Evolutionary conservation across 92 coral and sea anemone species (phyloP).

Genomic region (Parazoanthus swiftii): DNA sequence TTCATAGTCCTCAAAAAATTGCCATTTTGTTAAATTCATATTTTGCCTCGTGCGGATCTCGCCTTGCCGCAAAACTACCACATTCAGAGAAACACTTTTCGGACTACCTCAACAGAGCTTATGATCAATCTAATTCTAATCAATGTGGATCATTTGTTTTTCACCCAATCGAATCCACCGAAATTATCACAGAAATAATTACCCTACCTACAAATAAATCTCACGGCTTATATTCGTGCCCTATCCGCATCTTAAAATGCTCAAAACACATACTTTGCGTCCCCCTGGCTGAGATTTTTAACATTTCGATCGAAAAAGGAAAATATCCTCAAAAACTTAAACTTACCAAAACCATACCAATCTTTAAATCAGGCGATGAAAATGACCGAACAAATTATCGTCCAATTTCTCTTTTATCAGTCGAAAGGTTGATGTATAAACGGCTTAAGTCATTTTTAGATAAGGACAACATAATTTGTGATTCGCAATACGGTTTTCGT

Average conservation of each 20-base stretch:
- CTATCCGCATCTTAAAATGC: neutral
- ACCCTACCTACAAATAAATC: neutral
- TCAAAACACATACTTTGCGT: neutral
- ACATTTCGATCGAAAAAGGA: constrained; percentile 7
- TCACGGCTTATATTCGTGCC: neutral
- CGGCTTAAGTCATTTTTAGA: too few relatives aligned
- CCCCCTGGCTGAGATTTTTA: neutral
- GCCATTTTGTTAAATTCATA: too few relatives aligned
- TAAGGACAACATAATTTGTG: neutral
- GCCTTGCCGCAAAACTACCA: neutral
- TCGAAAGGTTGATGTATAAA: neutral
- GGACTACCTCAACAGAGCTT: too few relatives aligned
- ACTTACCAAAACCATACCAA: constrained; percentile 27
- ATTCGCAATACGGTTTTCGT: constrained; percentile 13
- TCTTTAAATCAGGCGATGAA: neutral
- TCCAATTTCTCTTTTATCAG: neutral
- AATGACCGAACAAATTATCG: neutral
- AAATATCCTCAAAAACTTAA: constrained; percentile 28
- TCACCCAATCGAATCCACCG: neutral
- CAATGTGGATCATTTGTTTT: neutral
- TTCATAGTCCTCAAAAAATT: too few relatives aligned
- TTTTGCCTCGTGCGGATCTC: too few relatives aligned
- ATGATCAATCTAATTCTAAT: neutral
- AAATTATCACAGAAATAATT: neutral
- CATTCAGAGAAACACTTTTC: too few relatives aligned